Evolutionary conservation across 2,113 vertebrate genomes (phyloP), one percentile per base, ranked within the genome.

Genomic region (Elanoides forficatus): DNA sequence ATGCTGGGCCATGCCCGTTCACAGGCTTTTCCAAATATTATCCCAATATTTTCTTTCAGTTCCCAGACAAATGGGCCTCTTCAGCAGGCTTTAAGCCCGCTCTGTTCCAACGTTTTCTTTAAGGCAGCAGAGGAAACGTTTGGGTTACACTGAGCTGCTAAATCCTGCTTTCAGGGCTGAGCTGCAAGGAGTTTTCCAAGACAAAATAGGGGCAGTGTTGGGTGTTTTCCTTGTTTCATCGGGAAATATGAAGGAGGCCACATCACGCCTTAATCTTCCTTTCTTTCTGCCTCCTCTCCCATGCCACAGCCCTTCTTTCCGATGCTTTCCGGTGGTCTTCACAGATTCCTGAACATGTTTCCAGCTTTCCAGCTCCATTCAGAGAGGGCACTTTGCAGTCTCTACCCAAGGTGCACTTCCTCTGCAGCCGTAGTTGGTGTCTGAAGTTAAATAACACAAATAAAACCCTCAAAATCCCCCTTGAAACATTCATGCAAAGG

Each of bases 41-140:
- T 94, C 90, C 90, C 83, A 95, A 80, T 88, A 76, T 95, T 95
- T 94, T 65, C 90, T 95, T 95, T 88, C 94, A 92, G 90, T 62
- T 90, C 52, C 52, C 83, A 92, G 90, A 59, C 90, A 95, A 97
- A 97, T 83, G 68, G 95, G 80, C 72, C 92, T 95, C 95, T 90
- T 97, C 94, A 95, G 74, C 27, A 83, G 82, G 34, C 25, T 95
- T 96, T 92, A 90, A 96, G 94, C 75, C n/a, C 0, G 1, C 85
- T 90, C 94, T 96, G 95, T 95, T 97, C 83, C 76, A 86, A 86
- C 40, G 5, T 65, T 94, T 91, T 78, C 95, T 88, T 84, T 62
- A 66, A 86, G 79, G 83, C 63, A 81, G 88, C 72, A 58, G 63
- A 84, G 94, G 91, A 95, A 94, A 62, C 7, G 0, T 92, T 81